Conservation (phyloP, 1,140 invertebrate species). For the Lasioglossum baleicum region DNA sequence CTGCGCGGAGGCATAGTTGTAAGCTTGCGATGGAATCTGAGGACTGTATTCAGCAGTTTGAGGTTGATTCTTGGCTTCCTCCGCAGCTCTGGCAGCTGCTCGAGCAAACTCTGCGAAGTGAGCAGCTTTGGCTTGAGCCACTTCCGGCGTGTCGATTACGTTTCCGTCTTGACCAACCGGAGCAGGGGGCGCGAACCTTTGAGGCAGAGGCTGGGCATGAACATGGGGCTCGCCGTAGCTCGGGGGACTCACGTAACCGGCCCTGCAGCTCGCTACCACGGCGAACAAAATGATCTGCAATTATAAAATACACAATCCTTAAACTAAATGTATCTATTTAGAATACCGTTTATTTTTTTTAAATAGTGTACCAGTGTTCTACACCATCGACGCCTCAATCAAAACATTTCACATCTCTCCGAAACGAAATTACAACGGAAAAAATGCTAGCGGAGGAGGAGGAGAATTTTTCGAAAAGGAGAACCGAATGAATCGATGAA, state of each 20-base stretch:
- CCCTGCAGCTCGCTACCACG: slow-evolving; percentile 58
- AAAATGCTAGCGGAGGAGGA: no score
- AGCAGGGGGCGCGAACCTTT: slow-evolving; percentile 77
- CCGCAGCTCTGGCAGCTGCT: slow-evolving; percentile 72
- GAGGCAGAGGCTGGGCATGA: slow-evolving; percentile 47
- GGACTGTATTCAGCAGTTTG: neutral
- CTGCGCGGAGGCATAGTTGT: slow-evolving; percentile 33
- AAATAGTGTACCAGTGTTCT: no score
- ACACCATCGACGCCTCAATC: no score
- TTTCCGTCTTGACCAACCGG: slow-evolving; percentile 81
- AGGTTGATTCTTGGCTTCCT: slow-evolving; percentile 55
- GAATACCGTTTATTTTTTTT: no score
- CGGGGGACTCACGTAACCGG: slow-evolving; percentile 63
- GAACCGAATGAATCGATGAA: no score
- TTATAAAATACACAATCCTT: no score
- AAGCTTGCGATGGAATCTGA: neutral
- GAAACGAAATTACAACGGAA: no score
- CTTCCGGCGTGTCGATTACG: slow-evolving; percentile 80
- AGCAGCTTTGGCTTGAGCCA: slow-evolving; percentile 78
- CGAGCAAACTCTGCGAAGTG: slow-evolving; percentile 80
- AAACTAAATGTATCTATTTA: no score
- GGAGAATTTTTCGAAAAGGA: no score
- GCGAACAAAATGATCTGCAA: slow-evolving; percentile 69
- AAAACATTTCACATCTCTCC: no score
- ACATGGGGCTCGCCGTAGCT: slow-evolving; percentile 67